phyloP scores from a whole-genome alignment of 1,140 invertebrate species.

The Ganaspis sp. region DNA sequence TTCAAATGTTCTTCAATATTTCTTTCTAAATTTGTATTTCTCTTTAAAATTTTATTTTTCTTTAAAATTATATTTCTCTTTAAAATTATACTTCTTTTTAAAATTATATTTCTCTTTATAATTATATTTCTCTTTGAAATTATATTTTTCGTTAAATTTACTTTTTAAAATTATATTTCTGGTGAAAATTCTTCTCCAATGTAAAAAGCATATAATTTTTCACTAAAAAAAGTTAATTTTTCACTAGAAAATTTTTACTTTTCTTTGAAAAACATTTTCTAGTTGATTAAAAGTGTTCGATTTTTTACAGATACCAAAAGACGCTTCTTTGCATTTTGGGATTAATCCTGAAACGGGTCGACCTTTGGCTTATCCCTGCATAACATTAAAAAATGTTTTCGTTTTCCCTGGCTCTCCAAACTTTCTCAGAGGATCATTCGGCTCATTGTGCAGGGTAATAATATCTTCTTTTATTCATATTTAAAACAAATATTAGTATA shows the following conservation, averaged over 20 bases:
- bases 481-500: conserved; percentile 32
- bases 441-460: conserved; percentile 70
- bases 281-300: conserved; percentile 5
- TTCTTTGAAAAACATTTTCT: not conserved
- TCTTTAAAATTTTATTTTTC: not conserved
- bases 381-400: conserved; percentile 84
- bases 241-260: too few species aligned
- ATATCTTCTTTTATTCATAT: too few species aligned
- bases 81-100: too few species aligned
- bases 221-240: too few species aligned
- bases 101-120: too few species aligned
- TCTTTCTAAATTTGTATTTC: too few species aligned
- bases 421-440: conserved; percentile 80
- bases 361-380: conserved; percentile 79
- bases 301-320: conserved; percentile 71
- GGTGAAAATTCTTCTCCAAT: too few species aligned
- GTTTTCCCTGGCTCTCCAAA: conserved; percentile 88
- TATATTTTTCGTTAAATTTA: too few species aligned
- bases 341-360: conserved; percentile 57
- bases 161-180: too few species aligned
- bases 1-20: not conserved
- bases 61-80: not conserved
- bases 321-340: conserved; percentile 74
- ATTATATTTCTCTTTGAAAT: too few species aligned
- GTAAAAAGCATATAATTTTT: too few species aligned